Percentiles rank a stretch among this genome's conserved stretches.
phyloP scores from a whole-genome alignment of 2,113 vertebrate genomes.

The Perognathus longimembris region DNA sequence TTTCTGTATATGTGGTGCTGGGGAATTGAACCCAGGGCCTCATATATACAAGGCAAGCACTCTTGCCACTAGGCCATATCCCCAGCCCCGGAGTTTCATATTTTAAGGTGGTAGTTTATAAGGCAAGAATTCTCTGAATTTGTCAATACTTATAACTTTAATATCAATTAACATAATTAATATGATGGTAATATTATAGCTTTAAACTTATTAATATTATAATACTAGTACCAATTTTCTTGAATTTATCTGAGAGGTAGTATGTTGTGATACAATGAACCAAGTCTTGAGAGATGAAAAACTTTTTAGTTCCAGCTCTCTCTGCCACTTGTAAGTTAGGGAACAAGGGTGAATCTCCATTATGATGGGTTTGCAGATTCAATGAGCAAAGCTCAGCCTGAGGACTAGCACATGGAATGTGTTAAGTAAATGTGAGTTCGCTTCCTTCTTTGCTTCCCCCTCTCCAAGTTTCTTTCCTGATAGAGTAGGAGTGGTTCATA shows the following conservation, averaged over 20 bases:
- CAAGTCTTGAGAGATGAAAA: not conserved
- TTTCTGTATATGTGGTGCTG: no score
- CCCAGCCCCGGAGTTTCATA: not conserved
- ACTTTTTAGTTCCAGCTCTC: not conserved
- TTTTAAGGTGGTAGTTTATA: constrained; percentile 18
- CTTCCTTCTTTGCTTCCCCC: constrained; percentile 5
- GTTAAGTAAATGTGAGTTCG: not conserved
- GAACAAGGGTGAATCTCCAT: not conserved
- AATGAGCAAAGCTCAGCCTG: not conserved
- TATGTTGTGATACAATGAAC: not conserved
- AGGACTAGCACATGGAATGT: accelerated
- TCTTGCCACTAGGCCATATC: no score
- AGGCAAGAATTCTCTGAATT: constrained; percentile 32
- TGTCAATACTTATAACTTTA: not conserved
- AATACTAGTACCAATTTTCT: not conserved
- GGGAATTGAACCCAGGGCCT: no score
- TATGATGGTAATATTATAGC: no score
- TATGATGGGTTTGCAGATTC: not conserved
- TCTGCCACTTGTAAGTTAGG: not conserved
- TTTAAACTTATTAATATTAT: no score
- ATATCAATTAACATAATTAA: no score
- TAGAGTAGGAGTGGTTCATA: not conserved
- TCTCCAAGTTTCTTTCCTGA: not conserved
- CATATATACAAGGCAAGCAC: no score
- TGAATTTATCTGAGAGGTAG: not conserved